Evolutionary conservation across 2,113 vertebrate species (phyloP).

Genomic region (Orthonyx spaldingii): DNA sequence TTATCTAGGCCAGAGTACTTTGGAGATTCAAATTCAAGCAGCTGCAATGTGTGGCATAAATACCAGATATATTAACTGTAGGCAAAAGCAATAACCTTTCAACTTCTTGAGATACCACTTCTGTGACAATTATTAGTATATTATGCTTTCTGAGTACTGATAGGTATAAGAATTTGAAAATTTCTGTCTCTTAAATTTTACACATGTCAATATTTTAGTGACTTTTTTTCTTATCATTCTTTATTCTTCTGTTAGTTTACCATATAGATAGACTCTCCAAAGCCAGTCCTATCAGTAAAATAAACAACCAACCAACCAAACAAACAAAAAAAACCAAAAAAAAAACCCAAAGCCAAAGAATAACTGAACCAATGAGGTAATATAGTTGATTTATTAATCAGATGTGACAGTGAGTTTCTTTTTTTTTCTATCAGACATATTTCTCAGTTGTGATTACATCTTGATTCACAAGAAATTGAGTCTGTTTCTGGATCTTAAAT

Average conservation of each 20-base stretch:
- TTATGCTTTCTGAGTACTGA: not conserved
- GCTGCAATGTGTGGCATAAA: not conserved
- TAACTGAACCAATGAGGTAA: not conserved
- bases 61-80: not conserved
- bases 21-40: not conserved
- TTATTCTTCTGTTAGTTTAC: not conserved
- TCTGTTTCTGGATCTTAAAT: not conserved
- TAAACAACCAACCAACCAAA: too few species aligned
- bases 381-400: not conserved
- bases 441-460: not conserved
- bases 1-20: not conserved
- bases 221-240: rapidly evolving
- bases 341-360: not conserved
- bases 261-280: not conserved
- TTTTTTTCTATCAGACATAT: not conserved
- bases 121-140: not conserved
- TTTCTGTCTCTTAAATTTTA: not conserved
- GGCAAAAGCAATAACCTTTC: not conserved
- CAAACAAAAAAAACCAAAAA: too few species aligned
- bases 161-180: not conserved
- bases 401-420: not conserved
- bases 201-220: not conserved
- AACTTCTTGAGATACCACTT: not conserved
- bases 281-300: not conserved
- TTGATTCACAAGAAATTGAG: not conserved